Conservation (phyloP, 2,113 vertebrate genomes). For the Daphoenositta chrysoptera region DNA sequence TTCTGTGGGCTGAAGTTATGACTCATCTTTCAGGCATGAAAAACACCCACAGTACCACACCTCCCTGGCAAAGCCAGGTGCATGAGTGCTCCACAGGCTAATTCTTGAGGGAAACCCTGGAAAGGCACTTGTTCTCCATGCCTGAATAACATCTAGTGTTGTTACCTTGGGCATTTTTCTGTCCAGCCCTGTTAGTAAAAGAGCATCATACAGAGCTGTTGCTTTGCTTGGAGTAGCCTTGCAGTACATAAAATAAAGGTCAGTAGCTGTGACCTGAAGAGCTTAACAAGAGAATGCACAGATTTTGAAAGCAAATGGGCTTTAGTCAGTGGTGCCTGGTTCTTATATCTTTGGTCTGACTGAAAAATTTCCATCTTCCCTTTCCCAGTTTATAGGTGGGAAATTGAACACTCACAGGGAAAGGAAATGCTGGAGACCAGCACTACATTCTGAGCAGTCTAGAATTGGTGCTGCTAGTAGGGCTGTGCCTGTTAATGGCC, state of each 20-base stretch:
- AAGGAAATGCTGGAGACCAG: neutral
- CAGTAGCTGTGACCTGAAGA: neutral
- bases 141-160: constrained; percentile 30
- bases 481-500: neutral
- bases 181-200: constrained; percentile 5
- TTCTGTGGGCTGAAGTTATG: constrained; percentile 44
- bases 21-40: constrained; percentile 47
- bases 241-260: neutral
- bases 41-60: constrained; percentile 28
- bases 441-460: neutral
- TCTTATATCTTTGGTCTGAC: neutral
- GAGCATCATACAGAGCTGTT: neutral
- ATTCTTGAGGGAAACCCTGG: constrained; percentile 26
- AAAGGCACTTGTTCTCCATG: constrained; percentile 22
- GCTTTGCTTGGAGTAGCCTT: neutral
- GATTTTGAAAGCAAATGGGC: neutral
- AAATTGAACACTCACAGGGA: neutral
- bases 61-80: constrained; percentile 48
- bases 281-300: neutral
- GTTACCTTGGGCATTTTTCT: constrained; percentile 28
- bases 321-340: neutral
- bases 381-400: neutral
- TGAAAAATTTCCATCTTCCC: neutral
- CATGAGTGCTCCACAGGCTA: neutral
- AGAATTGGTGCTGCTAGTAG: neutral